phyloP scores from a whole-genome alignment of 2,888 invertebrate species.

The Ophion obscuratus region DNA sequence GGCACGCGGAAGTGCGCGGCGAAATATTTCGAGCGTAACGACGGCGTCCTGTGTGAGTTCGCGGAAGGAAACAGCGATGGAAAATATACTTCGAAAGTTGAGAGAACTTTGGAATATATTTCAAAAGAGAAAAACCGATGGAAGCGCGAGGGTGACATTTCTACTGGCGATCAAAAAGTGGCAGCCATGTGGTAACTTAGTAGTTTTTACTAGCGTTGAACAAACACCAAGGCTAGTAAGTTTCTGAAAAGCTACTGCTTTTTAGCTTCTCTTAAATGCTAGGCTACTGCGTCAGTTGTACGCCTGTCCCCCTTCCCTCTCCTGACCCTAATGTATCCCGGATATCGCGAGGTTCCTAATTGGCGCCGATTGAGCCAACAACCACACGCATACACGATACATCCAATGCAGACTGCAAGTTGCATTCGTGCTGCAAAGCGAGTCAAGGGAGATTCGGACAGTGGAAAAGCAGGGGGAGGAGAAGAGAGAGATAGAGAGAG shows the following conservation, averaged over 20 bases:
- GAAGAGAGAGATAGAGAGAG: not conserved
- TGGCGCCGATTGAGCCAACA: constrained; percentile 62
- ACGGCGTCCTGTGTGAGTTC: constrained; percentile 16
- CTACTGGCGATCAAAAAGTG: no score
- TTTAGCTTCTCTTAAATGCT: not conserved
- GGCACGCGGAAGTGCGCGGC: constrained; percentile 55
- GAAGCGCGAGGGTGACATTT: no score
- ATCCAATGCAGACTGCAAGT: constrained; percentile 9
- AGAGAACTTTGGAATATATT: constrained; percentile 31
- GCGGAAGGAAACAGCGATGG: constrained; percentile 26
- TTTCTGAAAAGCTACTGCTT: not conserved
- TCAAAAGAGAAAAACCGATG: no score
- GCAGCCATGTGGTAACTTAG: no score
- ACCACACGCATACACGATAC: constrained; percentile 56
- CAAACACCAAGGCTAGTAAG: no score
- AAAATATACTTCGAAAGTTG: constrained; percentile 5
- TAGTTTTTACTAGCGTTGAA: no score
- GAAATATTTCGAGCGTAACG: constrained; percentile 61
- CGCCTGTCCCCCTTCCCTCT: constrained; percentile 11
- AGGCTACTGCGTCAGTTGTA: not conserved
- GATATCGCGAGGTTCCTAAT: constrained; percentile 58
- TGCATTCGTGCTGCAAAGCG: constrained; percentile 17
- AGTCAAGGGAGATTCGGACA: not conserved
- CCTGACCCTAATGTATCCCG: constrained; percentile 41
- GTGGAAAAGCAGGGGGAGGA: not conserved